Conservation (phyloP, 2,113 vertebrate species). For the Chionis minor region DNA sequence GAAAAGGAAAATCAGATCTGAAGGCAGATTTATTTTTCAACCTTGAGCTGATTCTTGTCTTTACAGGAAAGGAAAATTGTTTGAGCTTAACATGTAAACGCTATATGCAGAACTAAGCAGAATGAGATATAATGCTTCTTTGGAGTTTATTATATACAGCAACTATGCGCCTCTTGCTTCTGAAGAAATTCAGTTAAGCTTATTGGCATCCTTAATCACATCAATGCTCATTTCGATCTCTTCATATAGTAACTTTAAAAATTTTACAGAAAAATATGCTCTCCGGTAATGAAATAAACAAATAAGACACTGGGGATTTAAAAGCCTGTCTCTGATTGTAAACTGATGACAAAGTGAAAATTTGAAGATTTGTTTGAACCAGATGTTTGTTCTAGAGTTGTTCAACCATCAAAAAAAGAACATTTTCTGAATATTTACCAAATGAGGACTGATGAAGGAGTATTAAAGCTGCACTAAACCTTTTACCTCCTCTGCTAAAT, state of each 20-base stretch:
- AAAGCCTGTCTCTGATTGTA: background rate
- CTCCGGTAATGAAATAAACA: background rate
- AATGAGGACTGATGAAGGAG: slow-evolving; percentile 15
- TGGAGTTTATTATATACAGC: background rate
- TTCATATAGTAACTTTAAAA: background rate
- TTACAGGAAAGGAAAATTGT: background rate
- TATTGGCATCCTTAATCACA: background rate
- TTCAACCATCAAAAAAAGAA: background rate
- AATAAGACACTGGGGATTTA: background rate
- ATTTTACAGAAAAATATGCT: background rate
- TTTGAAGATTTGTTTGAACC: slow-evolving; percentile 25
- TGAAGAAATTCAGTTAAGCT: background rate
- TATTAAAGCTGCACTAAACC: background rate
- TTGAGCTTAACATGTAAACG: background rate
- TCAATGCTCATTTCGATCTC: background rate
- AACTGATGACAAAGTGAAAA: slow-evolving; percentile 25
- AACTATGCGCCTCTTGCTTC: background rate
- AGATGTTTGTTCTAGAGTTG: slow-evolving; percentile 26
- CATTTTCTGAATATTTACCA: slow-evolving; percentile 1
- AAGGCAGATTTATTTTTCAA: background rate
- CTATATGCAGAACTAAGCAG: background rate
- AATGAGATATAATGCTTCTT: background rate
- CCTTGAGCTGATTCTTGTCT: background rate
- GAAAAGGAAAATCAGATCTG: background rate
- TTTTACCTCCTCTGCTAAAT: background rate